Base-by-base conservation (phyloP, 2,888 invertebrate species). In the Tachystola acroxantha region DNA sequence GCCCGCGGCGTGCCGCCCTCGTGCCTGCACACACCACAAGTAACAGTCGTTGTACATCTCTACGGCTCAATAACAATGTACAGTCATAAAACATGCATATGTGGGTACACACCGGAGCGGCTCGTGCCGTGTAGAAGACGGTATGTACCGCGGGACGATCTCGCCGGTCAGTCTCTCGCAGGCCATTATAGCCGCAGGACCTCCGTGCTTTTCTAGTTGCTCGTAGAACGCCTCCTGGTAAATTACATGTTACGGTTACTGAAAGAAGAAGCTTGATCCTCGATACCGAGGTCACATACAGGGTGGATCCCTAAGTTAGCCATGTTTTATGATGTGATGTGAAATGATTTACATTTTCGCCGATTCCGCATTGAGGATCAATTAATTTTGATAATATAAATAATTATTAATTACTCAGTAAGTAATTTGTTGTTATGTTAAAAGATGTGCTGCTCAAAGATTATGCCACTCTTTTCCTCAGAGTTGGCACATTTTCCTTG, bases 161-260 rank as follows among this genome's bases (percentile, higher is more conserved):
- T 85, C 84, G 34, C 73, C 71, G 37, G 63, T 57, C 42, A 78
- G 57, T 45, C 81, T 60, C 45, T 82, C 85, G 61, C 77, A 57
- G 72, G 90, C 78, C 78, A 91, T 63, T 79, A 91, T 39, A 76
- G 89, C 57, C 75, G 90, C 63, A 70, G 85, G 52, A 71, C 90
- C 80, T 20, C 87, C 81, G 60, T 93, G 94, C 69, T 95, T 94
- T 65, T 96, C 96, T 62, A 96, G 88, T 71, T 96, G 94, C 63
- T 97, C 96, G 72, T 95, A 95, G 84, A 98, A 98, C 36, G 95
- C 93, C 66, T 96, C 96, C 86, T 97, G 92, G 7, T 24, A 37
- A 30, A 29, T 33, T 28, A 32, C 39, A 11, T 12, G 10, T 28
- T 1, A 33, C 29, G 27, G 27, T 29, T 13, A 32, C 25, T 19